These are phyloP conservation scores for Anthopleura xanthogrammica DNA, from an alignment of 92 coral and sea anemone genomes.

Conservation along the genomic window DNA sequence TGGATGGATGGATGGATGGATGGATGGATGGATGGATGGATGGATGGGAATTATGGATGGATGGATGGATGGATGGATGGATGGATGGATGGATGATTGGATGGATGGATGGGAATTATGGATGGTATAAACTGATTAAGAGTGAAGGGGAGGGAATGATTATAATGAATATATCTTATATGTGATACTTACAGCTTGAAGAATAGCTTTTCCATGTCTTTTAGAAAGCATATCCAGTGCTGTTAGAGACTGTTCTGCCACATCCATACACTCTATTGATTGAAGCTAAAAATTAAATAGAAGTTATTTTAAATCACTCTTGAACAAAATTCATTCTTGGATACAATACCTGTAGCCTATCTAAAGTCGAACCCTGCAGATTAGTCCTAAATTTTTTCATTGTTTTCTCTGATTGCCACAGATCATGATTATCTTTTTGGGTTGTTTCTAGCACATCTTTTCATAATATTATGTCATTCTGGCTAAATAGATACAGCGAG, in stretches of 20 bases:
- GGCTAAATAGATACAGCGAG: not conserved
- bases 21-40: not conserved
- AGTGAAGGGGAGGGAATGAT: too few species aligned
- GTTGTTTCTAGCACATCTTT: too few species aligned
- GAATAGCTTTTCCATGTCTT: conserved; percentile 97
- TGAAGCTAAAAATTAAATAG: conserved; percentile 61
- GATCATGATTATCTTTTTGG: too few species aligned
- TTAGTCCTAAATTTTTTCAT: too few species aligned
- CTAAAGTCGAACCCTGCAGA: too few species aligned
- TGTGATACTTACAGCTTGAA: conserved; percentile 85
- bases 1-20: not conserved
- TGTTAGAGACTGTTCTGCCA: conserved; percentile 95
- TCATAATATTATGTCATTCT: too few species aligned
- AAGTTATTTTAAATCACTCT: not conserved
- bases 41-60: not conserved
- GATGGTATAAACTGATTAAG: too few species aligned
- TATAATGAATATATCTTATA: too few species aligned
- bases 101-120: not conserved
- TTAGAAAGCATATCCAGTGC: conserved; percentile 96
- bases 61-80: not conserved
- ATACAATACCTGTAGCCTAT: too few species aligned
- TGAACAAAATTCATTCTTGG: too few species aligned
- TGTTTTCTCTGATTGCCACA: too few species aligned
- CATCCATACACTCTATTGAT: conserved; percentile 99
- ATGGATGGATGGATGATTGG: not conserved